Conservation (phyloP, 2,113 vertebrate genomes). For the Hassar affinis region DNA sequence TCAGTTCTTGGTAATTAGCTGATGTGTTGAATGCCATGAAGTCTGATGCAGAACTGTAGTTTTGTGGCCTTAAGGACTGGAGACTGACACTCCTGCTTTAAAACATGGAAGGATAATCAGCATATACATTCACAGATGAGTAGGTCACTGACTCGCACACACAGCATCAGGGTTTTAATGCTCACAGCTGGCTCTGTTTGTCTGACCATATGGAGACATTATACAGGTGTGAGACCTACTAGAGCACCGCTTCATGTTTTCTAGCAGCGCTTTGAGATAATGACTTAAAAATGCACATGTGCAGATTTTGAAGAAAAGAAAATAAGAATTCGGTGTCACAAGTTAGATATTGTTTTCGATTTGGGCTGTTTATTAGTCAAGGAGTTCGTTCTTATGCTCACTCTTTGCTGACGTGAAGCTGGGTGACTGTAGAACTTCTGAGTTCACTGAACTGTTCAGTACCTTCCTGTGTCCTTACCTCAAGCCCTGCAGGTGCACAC, state of each 20-base stretch:
- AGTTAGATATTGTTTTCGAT: neutral
- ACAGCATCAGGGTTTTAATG: conserved; percentile 1
- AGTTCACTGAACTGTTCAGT: conserved; percentile 26
- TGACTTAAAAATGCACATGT: neutral
- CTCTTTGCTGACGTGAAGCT: neutral
- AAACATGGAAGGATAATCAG: neutral
- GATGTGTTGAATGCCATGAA: neutral
- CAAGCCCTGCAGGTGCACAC: neutral
- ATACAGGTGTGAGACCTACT: neutral
- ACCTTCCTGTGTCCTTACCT: neutral
- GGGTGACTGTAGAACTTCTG: neutral
- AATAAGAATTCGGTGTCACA: neutral
- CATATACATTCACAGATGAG: neutral
- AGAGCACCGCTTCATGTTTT: neutral
- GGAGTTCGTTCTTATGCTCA: neutral
- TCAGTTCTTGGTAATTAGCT: neutral
- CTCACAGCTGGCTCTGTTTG: conserved; percentile 5
- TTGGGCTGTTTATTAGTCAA: neutral
- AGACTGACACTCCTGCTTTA: neutral
- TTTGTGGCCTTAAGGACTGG: neutral
- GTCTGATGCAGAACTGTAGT: neutral
- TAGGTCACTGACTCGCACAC: neutral
- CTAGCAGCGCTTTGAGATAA: neutral
- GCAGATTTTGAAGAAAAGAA: neutral
- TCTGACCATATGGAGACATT: neutral